A percentile compares a stretch with the other conserved stretches of the same genome.
phyloP scores from a whole-genome alignment of 2,888 invertebrate species.

The Chorisops tibialis region DNA sequence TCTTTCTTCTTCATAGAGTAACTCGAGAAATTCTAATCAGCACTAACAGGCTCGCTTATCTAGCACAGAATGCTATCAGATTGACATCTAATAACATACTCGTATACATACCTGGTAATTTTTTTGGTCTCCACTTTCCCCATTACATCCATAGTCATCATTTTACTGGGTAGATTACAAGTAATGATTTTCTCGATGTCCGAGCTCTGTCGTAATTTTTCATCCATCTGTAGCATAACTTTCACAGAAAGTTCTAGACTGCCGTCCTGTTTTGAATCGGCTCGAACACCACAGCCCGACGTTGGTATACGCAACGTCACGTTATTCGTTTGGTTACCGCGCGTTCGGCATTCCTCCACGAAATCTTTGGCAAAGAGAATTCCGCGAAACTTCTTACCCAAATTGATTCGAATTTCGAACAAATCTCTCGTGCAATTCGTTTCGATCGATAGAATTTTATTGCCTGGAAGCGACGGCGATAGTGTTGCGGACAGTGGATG shows the following conservation, averaged over 20 bases:
- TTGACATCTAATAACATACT: not conserved
- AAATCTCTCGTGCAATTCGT: conserved; percentile 62
- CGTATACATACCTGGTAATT: conserved; percentile 27
- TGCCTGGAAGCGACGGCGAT: conserved; percentile 41
- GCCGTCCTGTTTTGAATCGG: conserved; percentile 55
- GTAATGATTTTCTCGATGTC: conserved; percentile 65
- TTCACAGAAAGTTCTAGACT: conserved; percentile 63
- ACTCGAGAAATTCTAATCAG: too few species aligned
- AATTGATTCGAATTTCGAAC: conserved; percentile 60
- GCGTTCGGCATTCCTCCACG: conserved; percentile 65
- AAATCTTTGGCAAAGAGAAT: conserved; percentile 73
- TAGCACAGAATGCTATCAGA: not conserved
- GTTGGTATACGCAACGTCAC: conserved; percentile 47
- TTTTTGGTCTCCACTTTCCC: conserved; percentile 8
- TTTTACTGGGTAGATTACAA: conserved; percentile 53
- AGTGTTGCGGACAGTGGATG: not conserved
- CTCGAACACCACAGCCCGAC: conserved; percentile 65
- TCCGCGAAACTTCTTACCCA: conserved; percentile 64
- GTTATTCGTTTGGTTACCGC: conserved; percentile 53
- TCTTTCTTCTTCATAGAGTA: too few species aligned
- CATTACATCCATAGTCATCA: conserved; percentile 44
- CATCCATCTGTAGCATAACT: conserved; percentile 72
- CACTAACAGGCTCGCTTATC: too few species aligned
- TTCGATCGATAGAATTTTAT: conserved; percentile 59
- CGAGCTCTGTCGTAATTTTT: conserved; percentile 67